Evolutionary conservation across 2,888 invertebrate species (phyloP), one percentile per base, ranked within the genome.

Genomic region (Lamellibrachia columna): DNA sequence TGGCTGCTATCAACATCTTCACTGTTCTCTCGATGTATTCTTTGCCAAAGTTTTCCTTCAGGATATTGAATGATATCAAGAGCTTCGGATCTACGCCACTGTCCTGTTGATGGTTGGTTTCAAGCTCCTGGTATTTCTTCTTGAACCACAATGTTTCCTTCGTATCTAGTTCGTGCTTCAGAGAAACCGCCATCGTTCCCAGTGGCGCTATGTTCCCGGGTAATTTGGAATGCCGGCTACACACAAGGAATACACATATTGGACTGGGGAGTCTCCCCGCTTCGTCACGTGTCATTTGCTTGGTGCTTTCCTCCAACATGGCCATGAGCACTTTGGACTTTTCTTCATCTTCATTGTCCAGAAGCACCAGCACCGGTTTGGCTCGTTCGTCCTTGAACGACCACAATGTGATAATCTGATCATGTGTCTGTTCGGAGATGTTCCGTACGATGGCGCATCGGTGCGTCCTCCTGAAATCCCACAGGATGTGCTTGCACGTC

Each of bases 51-150:
- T 95, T 95, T 92, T 94, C 94, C 92, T 94, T 95, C 93, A 95
- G 90, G 53, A 95, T 95, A 92, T 95, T 95, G 94, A 95, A 95
- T 2, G 95, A 94, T 75, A 95, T 94, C 55, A 95, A 92, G 52
- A 94, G 94, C 58, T 94, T 94, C 53, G 95, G 95, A 92, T 95
- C 93, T 11, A 94, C 92, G 3, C 93, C 93, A 90, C 92, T 92
- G 75, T 75, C 22, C 22, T 75, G 75, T 53, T 93, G 58, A 91
- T 93, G 94, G 91, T 93, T 93, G 91, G 94, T 93, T 91, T 94
- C 93, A 9, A 95, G 93, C 7, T 91, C 92, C 90, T 94, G 93
- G 92, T 94, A 93, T 90, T 94, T 95, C 22, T 93, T 93, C 91
- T 93, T 93, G 60, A 95, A 95, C 95, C 95, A 95, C 4, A 92